Evolutionary conservation across 2,113 vertebrate species (phyloP).

Genomic region (Nycticorax nycticorax): DNA sequence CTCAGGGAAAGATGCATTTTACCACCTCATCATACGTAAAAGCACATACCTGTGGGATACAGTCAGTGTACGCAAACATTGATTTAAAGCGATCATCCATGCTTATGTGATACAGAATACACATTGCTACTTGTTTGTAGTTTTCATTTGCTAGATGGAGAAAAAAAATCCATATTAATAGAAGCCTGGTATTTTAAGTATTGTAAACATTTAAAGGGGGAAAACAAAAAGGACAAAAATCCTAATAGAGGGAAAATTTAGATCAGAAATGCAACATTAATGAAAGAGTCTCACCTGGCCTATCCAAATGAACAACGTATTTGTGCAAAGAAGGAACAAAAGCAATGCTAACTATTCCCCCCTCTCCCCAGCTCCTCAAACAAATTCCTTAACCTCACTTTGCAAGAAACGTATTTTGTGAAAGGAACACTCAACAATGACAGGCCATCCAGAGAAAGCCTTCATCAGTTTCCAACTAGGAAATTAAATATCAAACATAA

Average conservation of each 20-base stretch:
- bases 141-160: constrained; percentile 85
- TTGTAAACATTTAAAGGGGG: neutral
- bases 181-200: neutral
- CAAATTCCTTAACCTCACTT: neutral
- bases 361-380: neutral
- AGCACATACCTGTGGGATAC: constrained; percentile 89
- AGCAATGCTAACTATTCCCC: neutral
- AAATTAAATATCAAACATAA: neutral
- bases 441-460: neutral
- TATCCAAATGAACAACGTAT: neutral
- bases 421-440: neutral
- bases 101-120: constrained; percentile 94
- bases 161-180: neutral
- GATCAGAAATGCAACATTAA: neutral
- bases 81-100: constrained; percentile 92
- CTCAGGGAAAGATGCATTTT: neutral
- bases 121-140: constrained; percentile 91
- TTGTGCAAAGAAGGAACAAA: neutral
- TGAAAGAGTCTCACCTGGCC: neutral
- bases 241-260: neutral
- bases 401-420: neutral
- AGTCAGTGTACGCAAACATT: constrained; percentile 92
- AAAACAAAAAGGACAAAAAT: neutral
- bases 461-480: neutral
- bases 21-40: neutral